Evolutionary conservation across 2,797 vertebrate genomes (phyloP).

Genomic region (Macropus fuliginosus): DNA sequence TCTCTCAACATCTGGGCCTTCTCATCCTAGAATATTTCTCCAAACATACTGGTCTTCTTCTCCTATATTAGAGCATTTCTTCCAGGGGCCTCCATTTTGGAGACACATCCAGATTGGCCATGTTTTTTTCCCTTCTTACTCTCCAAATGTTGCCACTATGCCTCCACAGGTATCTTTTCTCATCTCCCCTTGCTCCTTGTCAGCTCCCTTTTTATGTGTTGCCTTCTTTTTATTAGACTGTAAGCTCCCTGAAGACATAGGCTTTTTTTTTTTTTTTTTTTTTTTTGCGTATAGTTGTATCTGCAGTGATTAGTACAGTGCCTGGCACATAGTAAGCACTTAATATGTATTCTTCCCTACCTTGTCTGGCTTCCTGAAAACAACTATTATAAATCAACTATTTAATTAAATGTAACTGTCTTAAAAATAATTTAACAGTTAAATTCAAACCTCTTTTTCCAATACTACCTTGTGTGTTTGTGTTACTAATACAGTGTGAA

Average conservation of each 20-base stretch:
- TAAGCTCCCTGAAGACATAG: too few relatives aligned
- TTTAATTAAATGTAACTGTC: slow-evolving; percentile 25
- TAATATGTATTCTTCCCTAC: background rate
- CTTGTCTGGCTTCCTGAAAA: background rate
- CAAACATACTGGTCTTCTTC: background rate
- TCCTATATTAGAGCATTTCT: background rate
- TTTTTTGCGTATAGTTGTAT: background rate
- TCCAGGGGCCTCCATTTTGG: background rate
- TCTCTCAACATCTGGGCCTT: background rate
- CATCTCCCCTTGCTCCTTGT: too few relatives aligned
- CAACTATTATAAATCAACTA: background rate
- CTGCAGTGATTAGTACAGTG: background rate
- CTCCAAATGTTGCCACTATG: background rate
- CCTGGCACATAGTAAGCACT: background rate
- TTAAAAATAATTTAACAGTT: background rate
- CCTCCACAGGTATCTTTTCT: too few relatives aligned
- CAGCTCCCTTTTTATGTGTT: too few relatives aligned
- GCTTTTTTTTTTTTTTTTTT: background rate
- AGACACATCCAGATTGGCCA: background rate
- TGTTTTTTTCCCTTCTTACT: background rate
- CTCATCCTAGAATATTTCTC: background rate
- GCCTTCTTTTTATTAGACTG: too few relatives aligned
- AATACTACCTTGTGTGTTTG: background rate
- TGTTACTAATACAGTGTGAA: slow-evolving; percentile 1
- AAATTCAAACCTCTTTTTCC: background rate